Evolutionary conservation across 2,113 vertebrate genomes (phyloP).

Genomic region (Calyptommatus sinebrachiatus): DNA sequence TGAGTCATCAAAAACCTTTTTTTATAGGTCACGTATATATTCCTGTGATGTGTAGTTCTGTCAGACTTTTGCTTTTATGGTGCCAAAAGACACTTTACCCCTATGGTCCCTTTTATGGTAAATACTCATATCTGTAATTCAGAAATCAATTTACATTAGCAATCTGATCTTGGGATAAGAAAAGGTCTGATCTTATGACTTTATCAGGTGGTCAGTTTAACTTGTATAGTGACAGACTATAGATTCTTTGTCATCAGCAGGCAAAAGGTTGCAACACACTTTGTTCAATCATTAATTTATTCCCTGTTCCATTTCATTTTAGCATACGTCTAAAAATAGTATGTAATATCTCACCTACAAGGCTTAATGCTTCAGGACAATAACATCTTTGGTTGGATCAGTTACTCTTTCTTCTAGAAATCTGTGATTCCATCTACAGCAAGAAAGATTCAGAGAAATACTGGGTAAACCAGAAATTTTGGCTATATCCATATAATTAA

Average conservation of each 20-base stretch:
- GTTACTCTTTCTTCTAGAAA: not conserved
- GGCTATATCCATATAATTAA: not conserved
- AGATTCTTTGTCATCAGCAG: no score
- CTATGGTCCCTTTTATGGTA: not conserved
- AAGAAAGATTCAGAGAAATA: constrained; percentile 13
- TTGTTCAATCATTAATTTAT: not conserved
- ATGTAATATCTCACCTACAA: not conserved
- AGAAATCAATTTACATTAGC: not conserved
- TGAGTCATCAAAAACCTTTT: no score
- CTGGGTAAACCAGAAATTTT: not conserved
- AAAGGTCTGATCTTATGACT: not conserved
- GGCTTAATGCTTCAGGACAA: not conserved
- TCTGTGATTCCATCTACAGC: not conserved
- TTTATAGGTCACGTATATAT: no score
- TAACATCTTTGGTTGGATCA: not conserved
- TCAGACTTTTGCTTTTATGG: not conserved
- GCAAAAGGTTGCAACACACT: not conserved
- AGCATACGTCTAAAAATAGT: not conserved
- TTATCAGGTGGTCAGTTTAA: not conserved
- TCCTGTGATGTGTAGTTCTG: no score
- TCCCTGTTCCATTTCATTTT: not conserved
- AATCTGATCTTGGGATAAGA: not conserved
- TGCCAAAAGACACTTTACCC: not conserved
- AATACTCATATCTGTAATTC: not conserved
- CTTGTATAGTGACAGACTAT: not conserved